A percentile compares a stretch with the other conserved stretches of the same genome.
Conservation (phyloP, 2,113 vertebrate species). For the Tachuris rubrigastra region DNA sequence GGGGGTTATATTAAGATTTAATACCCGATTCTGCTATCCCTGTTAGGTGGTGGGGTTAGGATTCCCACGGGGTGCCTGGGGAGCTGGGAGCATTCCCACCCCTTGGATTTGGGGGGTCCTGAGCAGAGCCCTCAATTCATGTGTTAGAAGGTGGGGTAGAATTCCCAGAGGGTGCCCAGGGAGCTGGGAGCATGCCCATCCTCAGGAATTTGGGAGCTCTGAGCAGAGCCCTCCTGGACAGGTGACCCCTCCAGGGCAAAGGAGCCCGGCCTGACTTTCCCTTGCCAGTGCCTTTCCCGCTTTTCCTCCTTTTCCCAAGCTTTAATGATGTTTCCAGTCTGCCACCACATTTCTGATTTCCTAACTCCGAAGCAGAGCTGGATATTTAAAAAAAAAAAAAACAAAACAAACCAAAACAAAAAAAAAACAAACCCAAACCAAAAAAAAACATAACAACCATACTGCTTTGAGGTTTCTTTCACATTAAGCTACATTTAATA, state of each 20-base stretch:
- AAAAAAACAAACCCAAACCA: not conserved
- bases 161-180: not conserved
- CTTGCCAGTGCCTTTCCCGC: not conserved
- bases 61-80: not conserved
- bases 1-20: slow-evolving; percentile 61
- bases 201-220: not conserved
- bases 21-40: not conserved
- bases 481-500: slow-evolving; percentile 98
- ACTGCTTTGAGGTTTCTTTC: slow-evolving; percentile 82
- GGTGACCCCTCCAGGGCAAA: not conserved
- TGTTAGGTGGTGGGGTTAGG: not conserved
- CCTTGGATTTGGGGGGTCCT: not conserved
- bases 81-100: not conserved
- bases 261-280: not conserved
- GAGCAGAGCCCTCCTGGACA: not conserved
- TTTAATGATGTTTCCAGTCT: not conserved
- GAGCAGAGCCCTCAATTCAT: not conserved
- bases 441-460: slow-evolving; percentile 34
- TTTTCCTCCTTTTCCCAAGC: not conserved
- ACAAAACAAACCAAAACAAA: too few relatives aligned
- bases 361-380: slow-evolving; percentile 67
- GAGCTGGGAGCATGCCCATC: not conserved
- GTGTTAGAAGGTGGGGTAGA: not conserved
- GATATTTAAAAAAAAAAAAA: slow-evolving; percentile 69
- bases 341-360: slow-evolving; percentile 49